Percentiles rank a stretch among this genome's conserved stretches.
Conservation (phyloP, 2,797 vertebrate genomes). For the Sebastes reedi region DNA sequence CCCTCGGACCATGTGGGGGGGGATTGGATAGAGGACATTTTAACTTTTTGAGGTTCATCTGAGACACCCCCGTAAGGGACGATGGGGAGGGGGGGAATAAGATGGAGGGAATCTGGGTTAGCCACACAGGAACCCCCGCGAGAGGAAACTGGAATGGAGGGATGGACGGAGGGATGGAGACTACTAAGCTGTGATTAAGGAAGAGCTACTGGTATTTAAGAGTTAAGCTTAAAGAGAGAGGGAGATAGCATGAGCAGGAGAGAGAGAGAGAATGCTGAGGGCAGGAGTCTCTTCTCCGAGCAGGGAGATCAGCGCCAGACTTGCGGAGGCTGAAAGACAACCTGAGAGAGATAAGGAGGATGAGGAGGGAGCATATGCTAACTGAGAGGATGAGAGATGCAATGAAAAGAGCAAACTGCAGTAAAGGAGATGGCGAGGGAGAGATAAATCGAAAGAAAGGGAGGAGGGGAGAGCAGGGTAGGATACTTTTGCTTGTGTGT, state of each 20-base stretch:
- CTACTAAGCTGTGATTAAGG: constrained; percentile 75
- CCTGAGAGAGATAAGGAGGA: constrained; percentile 71
- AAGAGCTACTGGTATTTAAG: constrained; percentile 74
- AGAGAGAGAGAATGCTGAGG: constrained; percentile 49
- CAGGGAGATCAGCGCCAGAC: constrained; percentile 62
- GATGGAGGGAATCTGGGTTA: constrained; percentile 63
- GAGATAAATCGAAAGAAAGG: constrained; percentile 50
- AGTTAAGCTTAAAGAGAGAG: constrained; percentile 61
- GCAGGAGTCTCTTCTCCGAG: constrained; percentile 57
- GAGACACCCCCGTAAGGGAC: constrained; percentile 24
- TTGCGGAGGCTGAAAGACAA: constrained; percentile 71
- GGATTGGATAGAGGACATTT: constrained; percentile 37
- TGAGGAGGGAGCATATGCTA: constrained; percentile 67
- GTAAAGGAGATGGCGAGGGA: constrained; percentile 44
- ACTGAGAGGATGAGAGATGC: constrained; percentile 67
- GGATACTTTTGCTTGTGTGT: constrained; percentile 34
- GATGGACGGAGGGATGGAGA: constrained; percentile 59
- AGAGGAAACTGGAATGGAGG: constrained; percentile 47
- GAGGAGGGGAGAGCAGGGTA: constrained; percentile 9
- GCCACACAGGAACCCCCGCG: constrained; percentile 51
- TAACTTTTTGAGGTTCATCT: constrained; percentile 47
- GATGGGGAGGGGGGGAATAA: not conserved
- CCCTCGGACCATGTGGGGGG: constrained; percentile 15
- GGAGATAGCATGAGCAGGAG: constrained; percentile 39
- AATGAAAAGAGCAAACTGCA: constrained; percentile 65